These are phyloP conservation scores for Stictonetta naevosa DNA, from an alignment of 2,113 vertebrate species.

Conservation along the genomic window DNA sequence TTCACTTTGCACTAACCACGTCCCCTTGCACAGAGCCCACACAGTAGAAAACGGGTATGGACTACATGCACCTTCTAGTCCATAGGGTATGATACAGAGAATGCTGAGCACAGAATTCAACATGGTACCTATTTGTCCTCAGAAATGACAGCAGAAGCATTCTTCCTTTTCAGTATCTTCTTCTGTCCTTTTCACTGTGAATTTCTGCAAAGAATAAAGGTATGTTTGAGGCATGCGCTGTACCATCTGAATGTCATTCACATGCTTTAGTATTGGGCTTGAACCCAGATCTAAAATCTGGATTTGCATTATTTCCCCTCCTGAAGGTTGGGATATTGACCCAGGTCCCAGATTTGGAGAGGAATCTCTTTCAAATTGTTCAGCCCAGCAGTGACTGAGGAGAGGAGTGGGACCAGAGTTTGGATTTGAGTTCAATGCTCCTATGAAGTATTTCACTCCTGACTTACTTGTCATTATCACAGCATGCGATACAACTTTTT, in stretches of 20 bases:
- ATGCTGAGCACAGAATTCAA: neutral
- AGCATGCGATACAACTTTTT: neutral
- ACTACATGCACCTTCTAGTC: neutral
- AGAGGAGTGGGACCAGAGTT: neutral
- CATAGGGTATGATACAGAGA: neutral
- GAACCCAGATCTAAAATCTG: neutral
- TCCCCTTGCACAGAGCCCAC: neutral
- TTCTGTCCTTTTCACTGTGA: neutral
- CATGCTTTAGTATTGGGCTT: neutral
- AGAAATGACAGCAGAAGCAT: neutral
- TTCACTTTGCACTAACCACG: neutral
- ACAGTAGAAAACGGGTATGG: neutral
- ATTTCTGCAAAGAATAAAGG: conserved; percentile 43
- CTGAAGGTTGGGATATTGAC: neutral
- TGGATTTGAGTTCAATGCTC: neutral
- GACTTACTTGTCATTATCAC: neutral
- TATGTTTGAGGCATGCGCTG: neutral
- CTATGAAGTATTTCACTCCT: neutral
- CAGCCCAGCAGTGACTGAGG: neutral
- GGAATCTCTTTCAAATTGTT: neutral
- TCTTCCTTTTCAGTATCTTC: neutral
- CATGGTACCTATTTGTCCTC: neutral
- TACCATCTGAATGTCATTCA: neutral
- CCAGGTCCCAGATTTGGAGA: neutral
- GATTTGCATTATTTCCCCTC: neutral